These are phyloP conservation scores for Nebria ingens DNA, from an alignment of 1,140 invertebrate genomes.

Conservation along the genomic window DNA sequence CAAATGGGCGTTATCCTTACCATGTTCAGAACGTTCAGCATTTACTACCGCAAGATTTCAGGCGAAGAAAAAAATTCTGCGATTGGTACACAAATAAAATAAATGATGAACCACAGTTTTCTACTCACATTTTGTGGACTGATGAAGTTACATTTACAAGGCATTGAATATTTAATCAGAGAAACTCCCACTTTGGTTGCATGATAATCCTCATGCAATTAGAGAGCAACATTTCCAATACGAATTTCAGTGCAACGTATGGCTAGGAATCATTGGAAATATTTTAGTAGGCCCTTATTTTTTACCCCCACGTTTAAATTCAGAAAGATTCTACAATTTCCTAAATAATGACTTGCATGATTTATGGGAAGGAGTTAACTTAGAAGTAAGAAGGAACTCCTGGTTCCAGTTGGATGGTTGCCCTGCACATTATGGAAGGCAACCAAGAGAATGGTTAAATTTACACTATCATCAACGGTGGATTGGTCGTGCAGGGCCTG, in stretches of 20 bases:
- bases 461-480: neutral
- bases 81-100: neutral
- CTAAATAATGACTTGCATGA: neutral
- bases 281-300: neutral
- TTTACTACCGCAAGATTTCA: neutral
- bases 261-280: neutral
- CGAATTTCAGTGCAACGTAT: neutral
- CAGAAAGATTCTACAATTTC: neutral
- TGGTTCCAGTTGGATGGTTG: neutral
- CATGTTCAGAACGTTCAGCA: neutral
- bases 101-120: neutral
- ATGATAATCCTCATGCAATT: neutral
- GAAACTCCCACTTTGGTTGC: neutral
- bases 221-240: neutral
- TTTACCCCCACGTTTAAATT: neutral
- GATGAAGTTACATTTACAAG: neutral
- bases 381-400: neutral
- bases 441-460: neutral
- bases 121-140: neutral
- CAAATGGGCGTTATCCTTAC: neutral
- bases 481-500: neutral
- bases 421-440: neutral
- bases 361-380: neutral
- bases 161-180: neutral
- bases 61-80: neutral